Base-by-base conservation (phyloP, 2,888 invertebrate species). In the Phortica okadai region DNA sequence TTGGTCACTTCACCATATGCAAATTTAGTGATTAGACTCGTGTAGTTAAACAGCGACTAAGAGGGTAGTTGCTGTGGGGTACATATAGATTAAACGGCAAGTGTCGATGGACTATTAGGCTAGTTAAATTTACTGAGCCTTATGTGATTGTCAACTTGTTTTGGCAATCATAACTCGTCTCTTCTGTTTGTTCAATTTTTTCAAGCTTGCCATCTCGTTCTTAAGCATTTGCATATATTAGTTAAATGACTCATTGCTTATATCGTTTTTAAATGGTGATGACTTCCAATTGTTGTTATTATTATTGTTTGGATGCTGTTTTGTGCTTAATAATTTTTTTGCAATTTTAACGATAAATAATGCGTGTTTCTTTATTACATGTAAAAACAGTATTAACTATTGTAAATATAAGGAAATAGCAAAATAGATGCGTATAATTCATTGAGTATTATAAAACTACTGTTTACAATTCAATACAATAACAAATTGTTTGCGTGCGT, bases 21-120 rank as follows among this genome's bases (percentile, higher is more conserved):
- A 87, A 85, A 87, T 87, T 87, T 80, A 78, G 77, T 75, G 69
- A 69, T 69, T 45, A 77, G 77, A 75, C 59, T 76, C 78, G 67
- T 76, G 11, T n/a, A 41, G 67, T 21, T 21, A 21, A 21, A 42
- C 59, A 73, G 44, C 16, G 59, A 59, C 42, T 58, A 42, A 8
- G 59, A 42, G n/a, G 42, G 42, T 50, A 50, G 14, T 33, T 41
- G n/a, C 8, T 72, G n/a, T n/a, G 41, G 54, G 72, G 50, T 59
- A 44, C 33, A 16, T 74, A 59, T 54, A 33, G 74, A 69, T 67
- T 70, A n/a, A 0, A n/a, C 44, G n/a, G 16, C 42, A 7, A n/a
- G 16, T 6, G 1, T 16, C 16, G n/a, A 11, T 2, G 42, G 41
- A 66, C 7, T 62, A 62, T 62, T 25, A 25, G 62, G 8, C n/a